phyloP scores from a whole-genome alignment of 2,113 vertebrate genomes.

The Eudyptes chrysolophus region DNA sequence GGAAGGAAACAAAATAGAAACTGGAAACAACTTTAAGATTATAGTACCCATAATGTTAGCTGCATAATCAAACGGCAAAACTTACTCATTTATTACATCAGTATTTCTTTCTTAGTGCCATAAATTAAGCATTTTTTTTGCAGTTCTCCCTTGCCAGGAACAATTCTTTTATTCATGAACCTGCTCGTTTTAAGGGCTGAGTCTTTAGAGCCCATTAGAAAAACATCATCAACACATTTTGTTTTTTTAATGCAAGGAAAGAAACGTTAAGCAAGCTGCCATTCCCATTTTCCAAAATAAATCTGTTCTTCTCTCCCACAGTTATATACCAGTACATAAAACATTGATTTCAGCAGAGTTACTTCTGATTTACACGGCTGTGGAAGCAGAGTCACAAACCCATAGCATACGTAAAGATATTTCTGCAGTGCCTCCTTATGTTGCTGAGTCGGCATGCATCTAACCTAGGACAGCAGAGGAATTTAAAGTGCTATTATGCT shows the following conservation, averaged over 20 bases:
- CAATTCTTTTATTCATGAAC: conserved; percentile 32
- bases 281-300: background rate
- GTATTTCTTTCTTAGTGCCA: conserved; percentile 33
- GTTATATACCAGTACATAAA: background rate
- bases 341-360: background rate
- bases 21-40: conserved; percentile 4
- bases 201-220: conserved; percentile 27
- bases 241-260: background rate
- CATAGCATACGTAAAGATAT: background rate
- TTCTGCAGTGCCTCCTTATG: background rate
- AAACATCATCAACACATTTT: conserved; percentile 21
- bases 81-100: conserved; percentile 1
- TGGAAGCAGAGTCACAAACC: background rate
- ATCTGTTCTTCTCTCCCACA: background rate
- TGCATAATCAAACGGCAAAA: background rate
- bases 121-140: conserved; percentile 33
- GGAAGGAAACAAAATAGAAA: conserved; percentile 4
- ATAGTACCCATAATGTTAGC: background rate
- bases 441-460: conserved; percentile 3
- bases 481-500: conserved; percentile 9
- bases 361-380: conserved; percentile 12
- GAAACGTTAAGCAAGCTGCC: background rate
- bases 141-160: conserved; percentile 7
- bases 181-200: background rate
- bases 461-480: background rate